Evolutionary conservation across 2,797 vertebrate species (phyloP), one percentile per base, ranked within the genome.

Genomic region (Hoplostethus atlanticus): DNA sequence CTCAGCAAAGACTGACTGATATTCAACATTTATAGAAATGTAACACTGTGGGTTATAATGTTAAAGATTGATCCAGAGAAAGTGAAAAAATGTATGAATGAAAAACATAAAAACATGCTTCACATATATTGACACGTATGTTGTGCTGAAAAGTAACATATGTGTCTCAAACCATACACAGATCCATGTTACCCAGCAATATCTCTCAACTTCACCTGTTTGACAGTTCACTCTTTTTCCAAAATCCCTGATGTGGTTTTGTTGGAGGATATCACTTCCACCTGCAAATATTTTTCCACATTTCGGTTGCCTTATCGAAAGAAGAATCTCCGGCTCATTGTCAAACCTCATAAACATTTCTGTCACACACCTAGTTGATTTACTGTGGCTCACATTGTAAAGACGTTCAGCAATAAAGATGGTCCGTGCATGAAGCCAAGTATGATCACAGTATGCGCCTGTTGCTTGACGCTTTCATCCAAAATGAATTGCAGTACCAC

Each of bases 331-430:
- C 10, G 15, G 42, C 44, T 81, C 56, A 46, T 2, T 48, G 15
- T 73, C 64, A 76, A 36, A 44, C 47, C 51, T 54, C 50, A 31
- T 51, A 4, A 10, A 64, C 46, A 50, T 48, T 15, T 74, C 44
- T 40, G 50, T 69, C 63, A 82, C 52, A 70, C 1, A 21, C 72
- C 77, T 31, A 28, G 10, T 51, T 60, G 42, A 3, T 69, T 61
- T 72, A 10, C 61, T 58, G 46, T 4, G 42, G 52, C 25, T 59
- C 30, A 25, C 6, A 16, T 21, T 44, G 4, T 73, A 38, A 40
- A 84, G 54, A 64, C 15, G 1, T 6, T 42, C 12, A 13, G 7
- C 25, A 15, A 21, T 28, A 54, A 54, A 5, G 2, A 44, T 65
- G 42, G 65, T 85, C 54, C 67, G 4, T 55, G 16, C 30, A 25